Conservation (phyloP, 2,888 invertebrate genomes). For the Amaurobius ferox region DNA sequence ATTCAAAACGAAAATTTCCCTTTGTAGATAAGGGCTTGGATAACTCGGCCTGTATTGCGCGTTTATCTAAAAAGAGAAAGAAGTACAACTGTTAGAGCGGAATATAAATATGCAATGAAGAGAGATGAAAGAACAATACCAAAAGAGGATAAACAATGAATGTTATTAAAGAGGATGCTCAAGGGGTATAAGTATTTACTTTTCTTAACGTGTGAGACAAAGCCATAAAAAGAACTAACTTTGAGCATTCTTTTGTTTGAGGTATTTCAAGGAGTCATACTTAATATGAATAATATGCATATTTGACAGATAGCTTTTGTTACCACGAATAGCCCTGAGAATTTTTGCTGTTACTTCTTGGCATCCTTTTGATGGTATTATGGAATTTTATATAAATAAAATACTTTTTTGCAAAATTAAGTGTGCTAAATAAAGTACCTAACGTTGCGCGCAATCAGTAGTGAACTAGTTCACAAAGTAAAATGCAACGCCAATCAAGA, state of each 20-base stretch:
- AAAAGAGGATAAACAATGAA: background rate
- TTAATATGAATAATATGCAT: background rate
- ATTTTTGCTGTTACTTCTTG: too few relatives aligned
- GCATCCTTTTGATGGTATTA: too few relatives aligned
- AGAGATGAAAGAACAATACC: background rate
- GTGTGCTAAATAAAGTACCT: too few relatives aligned
- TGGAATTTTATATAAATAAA: too few relatives aligned
- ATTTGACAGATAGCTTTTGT: background rate
- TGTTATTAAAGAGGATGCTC: background rate
- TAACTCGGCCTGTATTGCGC: slow-evolving; percentile 74
- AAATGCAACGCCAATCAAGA: too few relatives aligned
- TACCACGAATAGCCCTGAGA: too few relatives aligned
- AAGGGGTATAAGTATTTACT: background rate
- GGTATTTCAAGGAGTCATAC: background rate
- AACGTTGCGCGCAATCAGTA: too few relatives aligned
- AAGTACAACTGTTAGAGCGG: background rate
- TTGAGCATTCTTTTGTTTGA: background rate
- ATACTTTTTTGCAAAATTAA: too few relatives aligned
- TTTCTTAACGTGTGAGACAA: background rate
- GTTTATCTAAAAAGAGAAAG: slow-evolving; percentile 38
- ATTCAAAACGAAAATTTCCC: slow-evolving; percentile 97
- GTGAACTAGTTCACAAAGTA: too few relatives aligned
- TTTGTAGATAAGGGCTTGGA: slow-evolving; percentile 76
- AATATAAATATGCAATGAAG: background rate
- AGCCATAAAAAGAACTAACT: background rate